phyloP scores from a whole-genome alignment of 2,888 invertebrate genomes.

The Pteria penguin region DNA sequence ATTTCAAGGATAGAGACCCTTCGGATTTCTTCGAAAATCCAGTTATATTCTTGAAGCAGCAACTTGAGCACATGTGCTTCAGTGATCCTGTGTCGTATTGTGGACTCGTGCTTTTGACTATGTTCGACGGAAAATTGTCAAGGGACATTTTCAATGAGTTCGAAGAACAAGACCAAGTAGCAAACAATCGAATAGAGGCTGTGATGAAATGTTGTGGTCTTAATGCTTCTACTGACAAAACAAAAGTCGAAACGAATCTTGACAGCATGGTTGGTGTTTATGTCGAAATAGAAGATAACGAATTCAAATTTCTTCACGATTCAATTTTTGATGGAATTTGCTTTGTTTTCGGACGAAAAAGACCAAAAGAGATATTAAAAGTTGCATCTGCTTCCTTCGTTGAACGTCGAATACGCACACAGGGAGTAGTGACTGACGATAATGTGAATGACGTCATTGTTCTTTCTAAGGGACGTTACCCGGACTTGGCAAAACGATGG shows the following conservation, averaged over 20 bases:
- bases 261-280: slow-evolving; percentile 39
- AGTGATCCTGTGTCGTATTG: slow-evolving; percentile 30
- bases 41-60: slow-evolving; percentile 27
- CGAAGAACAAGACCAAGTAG: slow-evolving; percentile 1
- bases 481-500: slow-evolving; percentile 34
- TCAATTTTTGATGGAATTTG: slow-evolving; percentile 46
- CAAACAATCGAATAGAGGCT: slow-evolving; percentile 8
- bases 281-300: slow-evolving; percentile 33
- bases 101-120: slow-evolving; percentile 36
- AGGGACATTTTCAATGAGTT: slow-evolving; percentile 34
- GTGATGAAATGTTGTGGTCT: slow-evolving; percentile 42
- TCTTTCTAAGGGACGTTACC: slow-evolving; percentile 23
- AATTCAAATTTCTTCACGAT: slow-evolving; percentile 42
- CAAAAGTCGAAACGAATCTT: slow-evolving; percentile 24
- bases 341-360: slow-evolving; percentile 42
- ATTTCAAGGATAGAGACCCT: slow-evolving; percentile 15
- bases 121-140: slow-evolving; percentile 38
- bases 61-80: slow-evolving; percentile 27
- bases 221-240: slow-evolving; percentile 12
- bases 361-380: slow-evolving; percentile 34
- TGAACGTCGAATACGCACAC: slow-evolving; percentile 29
- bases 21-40: slow-evolving; percentile 38
- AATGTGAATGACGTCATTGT: slow-evolving; percentile 32
- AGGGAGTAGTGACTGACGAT: not conserved
- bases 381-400: slow-evolving; percentile 42